Evolutionary conservation across 2,888 invertebrate genomes (phyloP), one percentile per base, ranked within the genome.

Genomic region (Campoletis raptor): DNA sequence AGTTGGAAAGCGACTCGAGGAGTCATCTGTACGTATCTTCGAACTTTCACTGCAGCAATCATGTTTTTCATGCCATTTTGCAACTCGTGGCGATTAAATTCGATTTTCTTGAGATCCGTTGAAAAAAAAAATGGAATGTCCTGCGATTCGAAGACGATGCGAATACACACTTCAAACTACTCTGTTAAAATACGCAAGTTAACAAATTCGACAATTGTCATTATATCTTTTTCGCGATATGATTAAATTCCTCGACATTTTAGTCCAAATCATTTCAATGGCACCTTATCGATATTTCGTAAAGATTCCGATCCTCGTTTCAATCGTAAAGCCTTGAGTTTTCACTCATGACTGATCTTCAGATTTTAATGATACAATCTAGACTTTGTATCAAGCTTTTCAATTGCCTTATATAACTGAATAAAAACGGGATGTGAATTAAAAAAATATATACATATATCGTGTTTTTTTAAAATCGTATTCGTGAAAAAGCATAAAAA

Each of bases 1-100:
- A 70, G 69, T 79, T 69, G 67, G 79, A 79, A 79, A 79, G 79
- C 69, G 37, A 67, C 40, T 21, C 36, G 76, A 61, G 76, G n/a
- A n/a, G 42, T 45, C 42, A 76, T 76, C 76, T 64, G 45, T 18
- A 40, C 61, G 45, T 76, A 70, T 79, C 54, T 79, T 54, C 57
- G 21, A 70, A 79, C 79, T 79, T 79, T 79, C 79, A 57, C 79
- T 40, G 21, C 24, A 24, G n/a, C 80, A 18, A 40, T 54, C 12
- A 12, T 7, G 30, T 36, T 54, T 81, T 74, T 67, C 42, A 30
- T n/a, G 48, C 42, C n/a, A 54, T 24, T 45, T 24, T 15, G 18
- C 48, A 48, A 30, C 70, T 48, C n/a, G 21, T 45, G 48, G 37
- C n/a, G 37, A 54, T 72, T 52, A n/a, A 15, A 36, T 36, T n/a